Percentiles rank a stretch among this genome's conserved stretches.
Evolutionary conservation across 2,113 vertebrate species (phyloP).

Genomic region (Edolisoma coerulescens): DNA sequence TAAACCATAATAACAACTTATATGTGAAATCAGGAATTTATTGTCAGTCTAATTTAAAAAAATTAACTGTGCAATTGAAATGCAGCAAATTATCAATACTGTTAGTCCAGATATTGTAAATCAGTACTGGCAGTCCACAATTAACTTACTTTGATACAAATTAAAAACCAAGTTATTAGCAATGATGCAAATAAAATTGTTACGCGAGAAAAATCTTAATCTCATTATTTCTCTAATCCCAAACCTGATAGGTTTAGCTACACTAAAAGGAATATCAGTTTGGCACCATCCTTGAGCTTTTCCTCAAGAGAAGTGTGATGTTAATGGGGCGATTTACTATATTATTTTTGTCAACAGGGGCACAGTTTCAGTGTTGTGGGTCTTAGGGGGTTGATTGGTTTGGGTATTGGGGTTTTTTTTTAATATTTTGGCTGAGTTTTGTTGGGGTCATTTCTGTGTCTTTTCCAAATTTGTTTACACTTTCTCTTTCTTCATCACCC

Average conservation of each 20-base stretch:
- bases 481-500: background rate
- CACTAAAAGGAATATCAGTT: background rate
- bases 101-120: background rate
- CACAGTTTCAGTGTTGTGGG: background rate
- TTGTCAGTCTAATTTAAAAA: background rate
- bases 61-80: background rate
- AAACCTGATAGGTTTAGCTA: background rate
- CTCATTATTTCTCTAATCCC: background rate
- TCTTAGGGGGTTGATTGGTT: background rate
- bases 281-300: background rate
- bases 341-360: background rate
- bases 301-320: background rate
- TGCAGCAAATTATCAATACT: background rate
- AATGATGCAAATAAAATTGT: background rate
- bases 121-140: background rate
- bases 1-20: background rate
- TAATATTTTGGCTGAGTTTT: background rate
- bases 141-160: background rate
- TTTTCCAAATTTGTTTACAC: background rate
- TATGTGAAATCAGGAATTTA: background rate
- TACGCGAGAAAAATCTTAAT: background rate
- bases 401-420: background rate
- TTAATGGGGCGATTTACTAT: background rate
- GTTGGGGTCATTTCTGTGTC: background rate
- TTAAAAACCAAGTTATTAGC: background rate